Base-by-base conservation (phyloP, 2,797 vertebrate genomes). In the Mycteria americana region DNA sequence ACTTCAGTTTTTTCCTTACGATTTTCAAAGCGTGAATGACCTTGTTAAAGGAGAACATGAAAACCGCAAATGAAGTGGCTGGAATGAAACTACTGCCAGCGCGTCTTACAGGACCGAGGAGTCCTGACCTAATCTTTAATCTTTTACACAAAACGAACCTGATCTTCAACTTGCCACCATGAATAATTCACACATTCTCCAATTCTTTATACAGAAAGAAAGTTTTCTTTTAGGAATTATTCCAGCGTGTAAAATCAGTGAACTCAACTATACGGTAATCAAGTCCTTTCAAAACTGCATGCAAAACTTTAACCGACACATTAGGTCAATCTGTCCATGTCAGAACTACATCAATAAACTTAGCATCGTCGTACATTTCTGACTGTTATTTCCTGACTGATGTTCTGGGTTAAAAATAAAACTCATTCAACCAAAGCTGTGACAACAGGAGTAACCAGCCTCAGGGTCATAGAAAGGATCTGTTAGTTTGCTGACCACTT, bases 391-490 rank as follows among this genome's bases (percentile, higher is more conserved):
- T 85, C 88, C 51, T 81, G 51, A 31, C 82, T 88, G 68, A 84
- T 60, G 39, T n/a, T 68, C 80, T 60, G 85, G 33, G 63, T 56
- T 60, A 73, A 82, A 94, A 95, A 90, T 22, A 91, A 93, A 95
- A 41, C 18, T 57, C 17, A 27, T 69, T 97, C 91, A 82, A 85
- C 51, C 51, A 91, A 85, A 96, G 19, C 67, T 83, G 45, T 56
- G 57, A 90, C 62, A 89, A 51, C 19, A 80, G 23, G 50, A 89
- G 46, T 39, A 93, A 84, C 18, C 21, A 72, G 45, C 46, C 35
- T 94, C 43, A 62, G 51, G 88, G 77, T 73, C 68, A 77, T 7
- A 14, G 35, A 88, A 95, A 45, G 30, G 63, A 65, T 45, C 39
- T 73, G 35, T 46, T 77, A 48, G 15, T 81, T 85, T 59, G 56